Conservation (phyloP, 2,797 vertebrate species). For the Ctenopoma kingsleyae region DNA sequence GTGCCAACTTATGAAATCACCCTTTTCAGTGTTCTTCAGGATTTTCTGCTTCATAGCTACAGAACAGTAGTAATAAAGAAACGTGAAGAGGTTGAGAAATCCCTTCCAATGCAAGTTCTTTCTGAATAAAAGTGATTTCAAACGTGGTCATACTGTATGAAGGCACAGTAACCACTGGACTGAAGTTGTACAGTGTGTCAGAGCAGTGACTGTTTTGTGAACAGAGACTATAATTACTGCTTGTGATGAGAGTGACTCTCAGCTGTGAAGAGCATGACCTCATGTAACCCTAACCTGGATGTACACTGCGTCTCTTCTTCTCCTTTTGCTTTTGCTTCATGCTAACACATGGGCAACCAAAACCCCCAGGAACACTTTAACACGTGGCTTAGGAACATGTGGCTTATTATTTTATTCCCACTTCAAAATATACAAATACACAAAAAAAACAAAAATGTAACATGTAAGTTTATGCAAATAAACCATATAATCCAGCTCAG, state of each 20-base stretch:
- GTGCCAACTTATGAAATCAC: slow-evolving; percentile 31
- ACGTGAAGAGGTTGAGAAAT: slow-evolving; percentile 4
- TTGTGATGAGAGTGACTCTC: slow-evolving; percentile 48
- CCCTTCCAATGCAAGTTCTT: slow-evolving; percentile 12
- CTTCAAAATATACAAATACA: neutral
- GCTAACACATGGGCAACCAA: neutral
- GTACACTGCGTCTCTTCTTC: slow-evolving; percentile 13
- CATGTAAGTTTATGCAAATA: slow-evolving; percentile 8
- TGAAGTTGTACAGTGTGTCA: slow-evolving; percentile 63
- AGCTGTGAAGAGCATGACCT: slow-evolving; percentile 59
- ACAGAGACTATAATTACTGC: slow-evolving; percentile 69
- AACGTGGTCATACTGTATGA: slow-evolving; percentile 50
- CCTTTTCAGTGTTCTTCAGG: slow-evolving; percentile 9
- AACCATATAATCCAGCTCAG: slow-evolving; percentile 10
- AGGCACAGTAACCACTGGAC: slow-evolving; percentile 53
- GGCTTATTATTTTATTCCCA: neutral
- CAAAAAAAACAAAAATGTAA: neutral
- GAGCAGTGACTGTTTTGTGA: slow-evolving; percentile 55
- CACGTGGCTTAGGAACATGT: no score
- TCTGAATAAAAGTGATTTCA: slow-evolving; percentile 46
- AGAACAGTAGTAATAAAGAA: slow-evolving; percentile 16
- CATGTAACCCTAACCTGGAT: slow-evolving; percentile 55
- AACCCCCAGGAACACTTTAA: neutral
- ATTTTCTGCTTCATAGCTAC: slow-evolving; percentile 28
- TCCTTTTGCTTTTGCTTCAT: slow-evolving; percentile 1